phyloP scores from a whole-genome alignment of 2,888 invertebrate species.

The Diachrysia chrysitis region DNA sequence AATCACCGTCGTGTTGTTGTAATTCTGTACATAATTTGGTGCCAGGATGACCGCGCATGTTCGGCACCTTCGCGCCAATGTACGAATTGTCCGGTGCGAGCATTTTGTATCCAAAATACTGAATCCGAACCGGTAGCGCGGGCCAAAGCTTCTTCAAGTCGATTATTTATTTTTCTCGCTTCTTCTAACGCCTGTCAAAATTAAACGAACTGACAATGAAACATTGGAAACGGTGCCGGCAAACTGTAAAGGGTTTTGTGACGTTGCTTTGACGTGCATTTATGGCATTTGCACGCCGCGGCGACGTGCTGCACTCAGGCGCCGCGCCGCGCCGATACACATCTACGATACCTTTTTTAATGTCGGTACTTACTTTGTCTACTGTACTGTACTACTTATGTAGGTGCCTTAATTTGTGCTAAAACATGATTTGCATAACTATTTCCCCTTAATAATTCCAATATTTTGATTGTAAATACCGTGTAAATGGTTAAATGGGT shows the following conservation, averaged over 20 bases:
- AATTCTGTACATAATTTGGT: constrained; percentile 77
- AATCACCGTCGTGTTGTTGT: constrained; percentile 62
- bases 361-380: too few relatives aligned
- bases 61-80: constrained; percentile 72
- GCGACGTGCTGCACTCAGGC: too few relatives aligned
- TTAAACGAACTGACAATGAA: too few relatives aligned
- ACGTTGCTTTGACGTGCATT: too few relatives aligned
- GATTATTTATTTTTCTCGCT: constrained; percentile 71
- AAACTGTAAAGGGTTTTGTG: too few relatives aligned
- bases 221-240: too few relatives aligned
- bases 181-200: constrained; percentile 71
- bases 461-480: neutral
- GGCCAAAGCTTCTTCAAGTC: constrained; percentile 72
- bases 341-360: too few relatives aligned
- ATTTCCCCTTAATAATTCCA: neutral
- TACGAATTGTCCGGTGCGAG: constrained; percentile 68
- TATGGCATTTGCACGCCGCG: too few relatives aligned
- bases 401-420: too few relatives aligned
- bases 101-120: constrained; percentile 73
- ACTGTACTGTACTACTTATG: too few relatives aligned
- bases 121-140: constrained; percentile 70
- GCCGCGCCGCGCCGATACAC: too few relatives aligned
- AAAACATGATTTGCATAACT: neutral
- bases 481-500: neutral
- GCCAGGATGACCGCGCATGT: constrained; percentile 71